phyloP scores from a whole-genome alignment of 2,113 vertebrate species.

The Takifugu bimaculatus region DNA sequence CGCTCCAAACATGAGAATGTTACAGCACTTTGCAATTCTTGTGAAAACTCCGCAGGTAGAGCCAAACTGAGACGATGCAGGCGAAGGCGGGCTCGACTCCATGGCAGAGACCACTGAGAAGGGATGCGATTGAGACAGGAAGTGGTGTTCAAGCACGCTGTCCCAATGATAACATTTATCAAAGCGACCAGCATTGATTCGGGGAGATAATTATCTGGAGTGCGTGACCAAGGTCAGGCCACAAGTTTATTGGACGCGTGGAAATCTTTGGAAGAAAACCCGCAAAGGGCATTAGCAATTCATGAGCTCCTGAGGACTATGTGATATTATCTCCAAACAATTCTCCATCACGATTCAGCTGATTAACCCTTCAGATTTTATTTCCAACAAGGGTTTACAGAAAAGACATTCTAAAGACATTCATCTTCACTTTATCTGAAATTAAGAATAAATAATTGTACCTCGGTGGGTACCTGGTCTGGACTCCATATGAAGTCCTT shows the following conservation, averaged over 20 bases:
- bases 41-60: not conserved
- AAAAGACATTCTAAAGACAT: not conserved
- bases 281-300: constrained; percentile 55
- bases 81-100: not conserved
- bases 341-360: constrained; percentile 41
- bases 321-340: constrained; percentile 51
- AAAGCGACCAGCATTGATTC: constrained; percentile 61
- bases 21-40: not conserved
- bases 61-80: not conserved
- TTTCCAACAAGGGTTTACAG: constrained; percentile 33
- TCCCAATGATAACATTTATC: constrained; percentile 59
- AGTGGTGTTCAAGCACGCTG: constrained; percentile 26
- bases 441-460: too few species aligned
- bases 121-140: constrained; percentile 43
- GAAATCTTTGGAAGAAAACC: constrained; percentile 45
- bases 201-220: constrained; percentile 58
- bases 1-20: not conserved
- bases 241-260: constrained; percentile 53
- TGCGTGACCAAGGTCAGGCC: constrained; percentile 61
- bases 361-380: constrained; percentile 49
- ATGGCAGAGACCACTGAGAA: not conserved
- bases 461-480: too few species aligned
- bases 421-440: too few species aligned
- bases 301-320: constrained; percentile 63
- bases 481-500: too few species aligned